Conservation (phyloP, 2,797 vertebrate genomes). For the Gymnodraco acuticeps region DNA sequence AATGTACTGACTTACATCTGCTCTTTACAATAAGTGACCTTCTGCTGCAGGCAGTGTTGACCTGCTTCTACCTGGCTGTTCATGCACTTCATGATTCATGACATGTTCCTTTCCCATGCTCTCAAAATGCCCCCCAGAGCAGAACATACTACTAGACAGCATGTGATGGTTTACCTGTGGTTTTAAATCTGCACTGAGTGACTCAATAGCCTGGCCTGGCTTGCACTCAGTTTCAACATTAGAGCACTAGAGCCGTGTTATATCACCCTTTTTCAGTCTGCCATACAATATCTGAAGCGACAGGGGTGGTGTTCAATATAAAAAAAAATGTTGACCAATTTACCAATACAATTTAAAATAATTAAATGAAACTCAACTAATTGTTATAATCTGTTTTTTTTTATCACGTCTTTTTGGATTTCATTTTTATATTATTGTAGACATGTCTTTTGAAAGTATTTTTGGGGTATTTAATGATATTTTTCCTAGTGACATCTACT, state of each 20-base stretch:
- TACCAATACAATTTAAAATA: neutral
- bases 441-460: too few relatives aligned
- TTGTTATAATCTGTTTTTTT: neutral
- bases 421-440: too few relatives aligned
- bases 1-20: neutral
- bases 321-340: too few relatives aligned
- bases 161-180: neutral
- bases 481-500: neutral
- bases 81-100: constrained; percentile 40
- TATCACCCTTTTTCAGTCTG: constrained; percentile 2
- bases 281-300: neutral
- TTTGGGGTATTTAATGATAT: neutral
- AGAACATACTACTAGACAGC: neutral
- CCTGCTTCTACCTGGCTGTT: constrained; percentile 7
- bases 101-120: constrained; percentile 11
- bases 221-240: constrained; percentile 14
- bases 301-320: too few relatives aligned
- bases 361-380: neutral
- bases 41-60: constrained; percentile 18
- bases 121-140: neutral
- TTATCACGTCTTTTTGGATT: too few relatives aligned
- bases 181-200: constrained; percentile 10
- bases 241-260: neutral
- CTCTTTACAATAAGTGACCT: constrained; percentile 4
- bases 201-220: neutral